These are phyloP conservation scores for Diglossa cyanea DNA, from an alignment of 2,797 vertebrate species.

Conservation along the genomic window DNA sequence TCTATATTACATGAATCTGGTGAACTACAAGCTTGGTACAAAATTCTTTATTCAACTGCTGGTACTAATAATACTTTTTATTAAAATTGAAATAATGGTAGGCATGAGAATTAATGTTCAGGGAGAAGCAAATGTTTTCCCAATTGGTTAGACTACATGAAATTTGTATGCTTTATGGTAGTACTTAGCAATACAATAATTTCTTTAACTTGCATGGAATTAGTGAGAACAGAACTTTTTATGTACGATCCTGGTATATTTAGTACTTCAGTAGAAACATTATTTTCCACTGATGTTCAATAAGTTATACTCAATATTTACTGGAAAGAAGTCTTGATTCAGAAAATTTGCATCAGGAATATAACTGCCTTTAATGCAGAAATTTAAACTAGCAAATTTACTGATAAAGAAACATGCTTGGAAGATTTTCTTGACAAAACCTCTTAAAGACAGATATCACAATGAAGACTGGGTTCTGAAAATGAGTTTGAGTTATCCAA, in stretches of 20 bases:
- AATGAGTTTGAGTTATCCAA: background rate
- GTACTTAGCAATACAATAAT: background rate
- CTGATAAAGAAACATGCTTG: background rate
- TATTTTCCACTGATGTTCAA: background rate
- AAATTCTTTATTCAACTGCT: background rate
- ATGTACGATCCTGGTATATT: background rate
- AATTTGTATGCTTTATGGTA: background rate
- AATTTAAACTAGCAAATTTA: background rate
- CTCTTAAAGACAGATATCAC: background rate
- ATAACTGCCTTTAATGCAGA: background rate
- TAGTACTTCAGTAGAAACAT: background rate
- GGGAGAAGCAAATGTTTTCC: background rate
- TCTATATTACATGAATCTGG: background rate
- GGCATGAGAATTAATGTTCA: background rate
- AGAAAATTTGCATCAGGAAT: background rate
- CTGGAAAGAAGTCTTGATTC: background rate
- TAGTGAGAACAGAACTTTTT: background rate
- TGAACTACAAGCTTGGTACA: background rate
- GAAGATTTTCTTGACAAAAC: background rate
- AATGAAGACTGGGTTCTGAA: background rate
- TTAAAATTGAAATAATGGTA: background rate
- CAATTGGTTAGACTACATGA: background rate
- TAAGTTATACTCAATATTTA: background rate
- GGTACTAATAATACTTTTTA: background rate
- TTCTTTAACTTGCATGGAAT: background rate